Conservation (phyloP, 2,113 vertebrate species). For the Rhabdomys dilectus region DNA sequence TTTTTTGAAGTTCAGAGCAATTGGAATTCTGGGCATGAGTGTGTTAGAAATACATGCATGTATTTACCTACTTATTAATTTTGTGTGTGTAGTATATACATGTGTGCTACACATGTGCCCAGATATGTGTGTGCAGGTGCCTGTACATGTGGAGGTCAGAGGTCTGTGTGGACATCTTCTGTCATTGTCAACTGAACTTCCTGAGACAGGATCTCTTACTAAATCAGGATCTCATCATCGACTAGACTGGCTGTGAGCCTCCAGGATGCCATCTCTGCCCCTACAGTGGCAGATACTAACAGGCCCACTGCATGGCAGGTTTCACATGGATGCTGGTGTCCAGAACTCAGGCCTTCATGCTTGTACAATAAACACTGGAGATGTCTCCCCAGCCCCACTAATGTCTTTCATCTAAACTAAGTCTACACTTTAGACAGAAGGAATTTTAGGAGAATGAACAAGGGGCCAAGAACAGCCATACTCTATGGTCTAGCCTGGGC, state of each 20-base stretch:
- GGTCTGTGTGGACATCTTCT: neutral
- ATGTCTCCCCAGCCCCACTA: neutral
- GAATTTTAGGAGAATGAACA: constrained; percentile 25
- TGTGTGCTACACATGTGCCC: neutral
- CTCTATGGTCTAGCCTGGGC: neutral
- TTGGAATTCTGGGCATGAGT: neutral
- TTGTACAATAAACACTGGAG: neutral
- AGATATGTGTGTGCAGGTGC: neutral
- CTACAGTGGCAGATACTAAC: neutral
- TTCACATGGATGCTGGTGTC: neutral
- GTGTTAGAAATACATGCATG: constrained; percentile 8
- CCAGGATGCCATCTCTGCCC: neutral
- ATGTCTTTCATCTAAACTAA: constrained; percentile 27
- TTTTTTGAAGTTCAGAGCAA: neutral
- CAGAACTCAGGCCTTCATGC: neutral
- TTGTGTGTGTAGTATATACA: neutral
- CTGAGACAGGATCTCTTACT: neutral
- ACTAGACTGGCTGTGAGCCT: neutral
- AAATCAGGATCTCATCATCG: neutral
- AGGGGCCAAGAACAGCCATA: neutral
- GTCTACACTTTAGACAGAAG: neutral
- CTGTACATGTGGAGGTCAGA: neutral
- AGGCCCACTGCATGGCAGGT: no score
- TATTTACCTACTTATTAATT: neutral
- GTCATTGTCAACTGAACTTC: neutral